A percentile compares a stretch with the other conserved stretches of the same genome.
These are phyloP conservation scores for Selenia dentaria DNA, from an alignment of 2,888 invertebrate species.

Conservation along the genomic window DNA sequence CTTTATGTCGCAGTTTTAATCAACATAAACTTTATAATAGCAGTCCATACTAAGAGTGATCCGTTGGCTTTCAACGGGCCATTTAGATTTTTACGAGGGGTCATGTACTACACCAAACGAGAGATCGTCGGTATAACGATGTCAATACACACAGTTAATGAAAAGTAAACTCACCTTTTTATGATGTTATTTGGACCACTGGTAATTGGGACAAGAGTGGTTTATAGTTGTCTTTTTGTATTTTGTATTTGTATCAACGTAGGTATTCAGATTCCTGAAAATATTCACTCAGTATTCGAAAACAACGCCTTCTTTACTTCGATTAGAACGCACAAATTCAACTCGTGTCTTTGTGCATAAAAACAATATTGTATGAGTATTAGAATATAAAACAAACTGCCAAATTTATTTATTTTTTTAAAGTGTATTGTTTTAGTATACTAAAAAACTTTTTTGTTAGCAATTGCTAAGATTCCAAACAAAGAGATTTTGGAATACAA, in stretches of 20 bases:
- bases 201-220: not conserved
- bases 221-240: not conserved
- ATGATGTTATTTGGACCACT: constrained; percentile 5
- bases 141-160: constrained; percentile 25
- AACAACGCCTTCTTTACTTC: no score
- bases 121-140: constrained; percentile 35
- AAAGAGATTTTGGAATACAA: no score
- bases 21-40: constrained; percentile 45
- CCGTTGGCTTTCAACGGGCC: constrained; percentile 41
- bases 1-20: constrained; percentile 38
- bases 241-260: not conserved
- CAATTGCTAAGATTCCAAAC: no score
- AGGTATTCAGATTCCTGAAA: no score
- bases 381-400: no score
- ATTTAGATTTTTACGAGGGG: constrained; percentile 54
- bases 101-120: constrained; percentile 43
- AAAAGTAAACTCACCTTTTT: constrained; percentile 19
- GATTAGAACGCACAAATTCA: no score
- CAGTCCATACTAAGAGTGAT: constrained; percentile 31
- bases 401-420: no score
- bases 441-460: no score
- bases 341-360: no score
- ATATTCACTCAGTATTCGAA: no score
- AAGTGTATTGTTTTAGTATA: no score
- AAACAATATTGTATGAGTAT: no score